Conservation (phyloP, 2,888 invertebrate species). For the Steinernema hermaphroditum region DNA sequence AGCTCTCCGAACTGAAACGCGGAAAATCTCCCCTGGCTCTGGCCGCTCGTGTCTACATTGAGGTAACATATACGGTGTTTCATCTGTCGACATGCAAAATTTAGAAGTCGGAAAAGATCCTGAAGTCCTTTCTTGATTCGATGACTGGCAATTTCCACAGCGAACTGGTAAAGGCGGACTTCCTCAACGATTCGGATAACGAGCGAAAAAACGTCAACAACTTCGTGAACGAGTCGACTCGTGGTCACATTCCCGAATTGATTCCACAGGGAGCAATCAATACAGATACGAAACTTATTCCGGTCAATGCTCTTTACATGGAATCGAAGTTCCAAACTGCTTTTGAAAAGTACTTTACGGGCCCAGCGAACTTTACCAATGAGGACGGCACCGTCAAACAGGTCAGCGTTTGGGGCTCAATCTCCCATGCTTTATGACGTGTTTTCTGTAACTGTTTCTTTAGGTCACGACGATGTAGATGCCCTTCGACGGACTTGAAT, state of each 20-base stretch:
- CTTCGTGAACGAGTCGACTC: conserved; percentile 5
- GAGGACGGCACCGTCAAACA: not conserved
- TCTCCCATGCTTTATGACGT: no score
- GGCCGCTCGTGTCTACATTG: not conserved
- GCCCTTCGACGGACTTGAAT: not conserved
- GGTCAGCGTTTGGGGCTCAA: not conserved
- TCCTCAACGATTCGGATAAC: not conserved
- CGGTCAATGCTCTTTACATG: not conserved
- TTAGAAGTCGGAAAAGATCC: not conserved
- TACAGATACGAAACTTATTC: not conserved
- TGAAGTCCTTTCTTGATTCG: not conserved
- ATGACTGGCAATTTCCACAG: not conserved
- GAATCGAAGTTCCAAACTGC: not conserved
- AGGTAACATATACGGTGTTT: not conserved
- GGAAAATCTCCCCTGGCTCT: not conserved
- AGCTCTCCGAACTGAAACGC: not conserved
- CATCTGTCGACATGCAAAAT: no score
- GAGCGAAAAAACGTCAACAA: not conserved
- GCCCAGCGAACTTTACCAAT: not conserved
- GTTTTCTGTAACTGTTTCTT: not conserved
- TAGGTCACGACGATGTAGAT: not conserved
- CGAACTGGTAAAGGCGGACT: not conserved
- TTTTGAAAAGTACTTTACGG: not conserved
- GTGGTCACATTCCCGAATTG: not conserved
- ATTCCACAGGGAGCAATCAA: not conserved